A percentile compares a stretch with the other conserved stretches of the same genome.
These are phyloP conservation scores for Drosophila birchii DNA, from an alignment of 2,888 invertebrate species.

Conservation along the genomic window DNA sequence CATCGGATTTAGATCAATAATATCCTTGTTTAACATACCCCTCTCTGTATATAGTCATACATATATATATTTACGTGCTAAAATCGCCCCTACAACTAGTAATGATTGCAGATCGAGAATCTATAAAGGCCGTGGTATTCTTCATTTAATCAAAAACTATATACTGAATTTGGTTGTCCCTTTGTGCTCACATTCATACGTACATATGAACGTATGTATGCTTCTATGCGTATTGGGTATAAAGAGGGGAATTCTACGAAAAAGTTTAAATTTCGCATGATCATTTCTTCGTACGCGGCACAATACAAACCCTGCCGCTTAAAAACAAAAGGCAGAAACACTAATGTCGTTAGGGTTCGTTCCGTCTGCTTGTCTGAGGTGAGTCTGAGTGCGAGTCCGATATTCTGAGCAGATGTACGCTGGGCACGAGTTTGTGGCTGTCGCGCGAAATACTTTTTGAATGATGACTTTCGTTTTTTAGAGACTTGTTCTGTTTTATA, in stretches of 20 bases:
- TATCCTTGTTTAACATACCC: too few species aligned
- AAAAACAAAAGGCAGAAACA: constrained; percentile 38
- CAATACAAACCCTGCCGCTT: constrained; percentile 38
- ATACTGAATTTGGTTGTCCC: neutral
- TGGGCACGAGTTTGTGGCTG: constrained; percentile 47
- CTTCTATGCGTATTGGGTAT: constrained; percentile 9
- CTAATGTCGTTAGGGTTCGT: constrained; percentile 52
- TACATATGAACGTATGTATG: neutral
- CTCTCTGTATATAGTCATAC: neutral
- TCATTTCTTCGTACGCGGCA: constrained; percentile 59
- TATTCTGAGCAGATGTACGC: constrained; percentile 39
- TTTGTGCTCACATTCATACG: neutral
- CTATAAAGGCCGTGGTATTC: neutral
- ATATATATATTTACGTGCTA: too few species aligned
- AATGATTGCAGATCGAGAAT: neutral
- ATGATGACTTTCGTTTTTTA: constrained; percentile 61
- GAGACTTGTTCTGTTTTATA: constrained; percentile 41
- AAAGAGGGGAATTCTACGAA: constrained; percentile 67
- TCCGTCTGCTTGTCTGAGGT: constrained; percentile 12
- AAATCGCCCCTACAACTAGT: too few species aligned
- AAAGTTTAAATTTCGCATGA: constrained; percentile 65
- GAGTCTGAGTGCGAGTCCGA: constrained; percentile 1
- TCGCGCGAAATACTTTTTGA: constrained; percentile 48
- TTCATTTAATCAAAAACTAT: neutral
- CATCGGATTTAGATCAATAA: constrained; percentile 10